These are phyloP conservation scores for Tinea pellionella DNA, from an alignment of 2,888 invertebrate genomes.

Conservation along the genomic window DNA sequence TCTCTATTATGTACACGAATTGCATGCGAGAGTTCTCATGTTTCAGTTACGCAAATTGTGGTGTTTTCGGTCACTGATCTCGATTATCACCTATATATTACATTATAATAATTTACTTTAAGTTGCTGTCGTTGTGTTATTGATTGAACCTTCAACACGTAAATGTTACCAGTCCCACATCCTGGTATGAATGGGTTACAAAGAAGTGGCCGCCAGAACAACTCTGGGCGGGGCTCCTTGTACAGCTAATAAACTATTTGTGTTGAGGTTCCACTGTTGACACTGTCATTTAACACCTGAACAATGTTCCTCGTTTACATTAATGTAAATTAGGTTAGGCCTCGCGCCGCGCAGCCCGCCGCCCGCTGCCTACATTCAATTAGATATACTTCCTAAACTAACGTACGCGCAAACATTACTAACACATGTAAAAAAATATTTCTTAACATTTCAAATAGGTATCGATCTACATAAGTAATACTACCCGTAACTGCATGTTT, in stretches of 20 bases:
- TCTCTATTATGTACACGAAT: too few species aligned
- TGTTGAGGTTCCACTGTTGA: slow-evolving; percentile 62
- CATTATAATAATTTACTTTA: too few species aligned
- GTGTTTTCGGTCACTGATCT: too few species aligned
- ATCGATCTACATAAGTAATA: slow-evolving; percentile 4
- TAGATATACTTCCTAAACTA: slow-evolving; percentile 57
- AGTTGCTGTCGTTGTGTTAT: neutral
- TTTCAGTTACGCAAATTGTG: too few species aligned
- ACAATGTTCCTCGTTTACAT: slow-evolving; percentile 69
- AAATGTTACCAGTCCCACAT: neutral
- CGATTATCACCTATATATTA: too few species aligned
- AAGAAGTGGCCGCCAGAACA: slow-evolving; percentile 58
- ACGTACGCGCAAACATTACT: slow-evolving; percentile 26
- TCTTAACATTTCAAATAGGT: neutral
- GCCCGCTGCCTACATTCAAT: slow-evolving; percentile 57
- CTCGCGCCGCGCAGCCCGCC: slow-evolving; percentile 37
- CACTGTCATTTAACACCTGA: slow-evolving; percentile 69
- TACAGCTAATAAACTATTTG: slow-evolving; percentile 65
- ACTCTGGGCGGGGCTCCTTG: slow-evolving; percentile 46
- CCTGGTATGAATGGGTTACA: slow-evolving; percentile 26
- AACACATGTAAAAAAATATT: slow-evolving; percentile 8
- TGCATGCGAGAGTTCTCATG: too few species aligned
- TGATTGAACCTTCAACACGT: neutral
- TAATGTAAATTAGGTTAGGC: slow-evolving; percentile 69
- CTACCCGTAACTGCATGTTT: neutral